Conservation (phyloP, 2,888 invertebrate genomes). For the Notodonta ziczac region DNA sequence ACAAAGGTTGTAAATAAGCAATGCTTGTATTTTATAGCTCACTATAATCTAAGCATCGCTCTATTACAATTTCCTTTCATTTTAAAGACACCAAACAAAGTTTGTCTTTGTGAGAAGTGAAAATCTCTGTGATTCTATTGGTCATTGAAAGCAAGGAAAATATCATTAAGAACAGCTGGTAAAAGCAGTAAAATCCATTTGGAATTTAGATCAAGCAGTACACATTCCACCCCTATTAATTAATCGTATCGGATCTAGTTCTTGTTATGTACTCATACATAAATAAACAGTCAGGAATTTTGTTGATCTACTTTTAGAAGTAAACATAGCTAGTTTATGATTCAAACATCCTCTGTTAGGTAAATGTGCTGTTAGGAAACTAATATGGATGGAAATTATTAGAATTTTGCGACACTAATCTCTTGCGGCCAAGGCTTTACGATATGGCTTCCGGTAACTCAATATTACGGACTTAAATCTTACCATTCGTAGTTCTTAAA, state of each 20-base stretch:
- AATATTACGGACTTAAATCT: conserved; percentile 7
- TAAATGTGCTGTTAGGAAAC: conserved; percentile 9
- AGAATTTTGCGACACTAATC: conserved; percentile 20
- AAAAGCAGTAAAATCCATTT: background rate
- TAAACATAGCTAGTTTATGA: conserved; percentile 29
- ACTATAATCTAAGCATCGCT: too few species aligned
- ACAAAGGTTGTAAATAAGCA: too few species aligned
- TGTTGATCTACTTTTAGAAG: conserved; percentile 31
- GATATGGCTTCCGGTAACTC: conserved; percentile 26
- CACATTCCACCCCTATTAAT: background rate
- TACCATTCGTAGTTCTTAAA: background rate
- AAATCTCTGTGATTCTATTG: too few species aligned
- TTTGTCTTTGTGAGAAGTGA: too few species aligned
- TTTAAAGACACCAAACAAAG: too few species aligned
- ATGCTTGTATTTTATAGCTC: too few species aligned
- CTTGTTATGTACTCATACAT: conserved; percentile 11
- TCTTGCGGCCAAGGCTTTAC: conserved; percentile 18
- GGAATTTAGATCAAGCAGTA: background rate
- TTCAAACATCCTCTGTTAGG: conserved; percentile 35
- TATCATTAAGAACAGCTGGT: too few species aligned
- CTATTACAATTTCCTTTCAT: too few species aligned
- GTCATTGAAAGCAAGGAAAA: too few species aligned
- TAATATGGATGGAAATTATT: conserved; percentile 10
- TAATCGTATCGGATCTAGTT: background rate
- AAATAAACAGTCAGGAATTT: conserved; percentile 30